Base-by-base conservation (phyloP, 2,888 invertebrate species). In the Pherbina coryleti region DNA sequence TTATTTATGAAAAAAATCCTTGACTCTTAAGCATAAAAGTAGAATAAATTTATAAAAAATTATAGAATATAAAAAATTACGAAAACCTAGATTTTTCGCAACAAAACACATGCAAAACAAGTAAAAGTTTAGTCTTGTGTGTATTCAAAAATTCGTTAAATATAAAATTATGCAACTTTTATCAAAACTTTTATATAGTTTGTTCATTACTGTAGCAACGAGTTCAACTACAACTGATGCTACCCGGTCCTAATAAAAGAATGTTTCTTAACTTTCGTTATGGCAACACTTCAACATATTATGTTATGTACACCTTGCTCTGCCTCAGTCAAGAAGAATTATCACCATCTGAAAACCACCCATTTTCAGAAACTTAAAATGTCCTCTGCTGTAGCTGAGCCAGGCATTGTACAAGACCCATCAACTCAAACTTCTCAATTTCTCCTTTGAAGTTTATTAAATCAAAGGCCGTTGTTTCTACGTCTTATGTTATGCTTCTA, bases 341-440 rank as follows among this genome's bases (percentile, higher is more conserved):
- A 44, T 11, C 14, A 11, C 14, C 44, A 44, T 44, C 3, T 44
- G 11, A n/a, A n/a, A n/a, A n/a, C 44, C 44, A 44, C 44, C 44
- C 44, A 44, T 4, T 11, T 44, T 44, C 14, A 44, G 7, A 44
- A 44, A 11, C 14, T 44, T 44, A 11, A 44, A 44, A 44, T 14
- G 1, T 44, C 14, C 14, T 44, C 11, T 14, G 14, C 14, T 11
- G 7, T 1, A 44, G 11, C 44, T 44, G 44, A 44, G 14, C 3
- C 37, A 37, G 44, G 11, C 44, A 44, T 44, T 44, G 11, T 11
- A 44, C 7, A 14, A 44, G 44, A 44, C 31, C 64, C 2, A 3
- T 17, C 57, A 25, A 55, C 72, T 37, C 57, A 37, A 73, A 49
- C 62, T 57, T 25, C 60, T 25, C 62, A 37, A 17, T 60, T 22